These are phyloP conservation scores for Urophycis tenuis DNA, from an alignment of 2,797 vertebrate genomes.

Conservation along the genomic window DNA sequence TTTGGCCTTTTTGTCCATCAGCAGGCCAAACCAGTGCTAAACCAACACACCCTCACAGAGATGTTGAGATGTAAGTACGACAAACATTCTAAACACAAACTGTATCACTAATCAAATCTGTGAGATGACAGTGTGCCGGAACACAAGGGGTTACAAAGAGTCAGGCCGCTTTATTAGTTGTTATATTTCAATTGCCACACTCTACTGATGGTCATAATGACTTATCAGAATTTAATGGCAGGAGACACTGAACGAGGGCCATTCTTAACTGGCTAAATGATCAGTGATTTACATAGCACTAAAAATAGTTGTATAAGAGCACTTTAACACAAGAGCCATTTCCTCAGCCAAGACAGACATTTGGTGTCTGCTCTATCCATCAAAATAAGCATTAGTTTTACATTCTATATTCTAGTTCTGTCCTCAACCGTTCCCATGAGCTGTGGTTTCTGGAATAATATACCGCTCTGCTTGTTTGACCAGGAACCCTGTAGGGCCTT, in stretches of 20 bases:
- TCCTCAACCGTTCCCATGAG: slow-evolving; percentile 50
- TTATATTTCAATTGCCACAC: slow-evolving; percentile 64
- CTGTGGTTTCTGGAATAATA: slow-evolving; percentile 57
- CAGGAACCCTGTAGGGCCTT: neutral
- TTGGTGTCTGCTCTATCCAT: slow-evolving; percentile 68
- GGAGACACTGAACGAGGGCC: slow-evolving; percentile 67
- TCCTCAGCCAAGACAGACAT: slow-evolving; percentile 73
- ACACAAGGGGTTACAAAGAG: neutral
- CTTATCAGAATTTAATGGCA: slow-evolving; percentile 80
- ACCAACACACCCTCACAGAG: neutral
- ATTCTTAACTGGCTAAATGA: slow-evolving; percentile 72
- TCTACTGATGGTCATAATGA: slow-evolving; percentile 73
- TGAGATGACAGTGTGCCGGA: neutral
- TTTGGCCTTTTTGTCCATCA: neutral
- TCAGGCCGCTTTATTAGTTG: slow-evolving; percentile 55
- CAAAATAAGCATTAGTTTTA: slow-evolving; percentile 73
- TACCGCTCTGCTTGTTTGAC: neutral
- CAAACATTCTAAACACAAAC: too few species aligned
- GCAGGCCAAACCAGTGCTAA: neutral
- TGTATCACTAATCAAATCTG: too few species aligned
- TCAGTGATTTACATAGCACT: slow-evolving; percentile 80
- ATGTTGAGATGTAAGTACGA: neutral
- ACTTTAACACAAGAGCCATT: slow-evolving; percentile 77
- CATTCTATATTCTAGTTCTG: slow-evolving; percentile 66
- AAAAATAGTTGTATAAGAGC: slow-evolving; percentile 82